Evolutionary conservation across 2,797 vertebrate genomes (phyloP).

Genomic region (Limosa lapponica): DNA sequence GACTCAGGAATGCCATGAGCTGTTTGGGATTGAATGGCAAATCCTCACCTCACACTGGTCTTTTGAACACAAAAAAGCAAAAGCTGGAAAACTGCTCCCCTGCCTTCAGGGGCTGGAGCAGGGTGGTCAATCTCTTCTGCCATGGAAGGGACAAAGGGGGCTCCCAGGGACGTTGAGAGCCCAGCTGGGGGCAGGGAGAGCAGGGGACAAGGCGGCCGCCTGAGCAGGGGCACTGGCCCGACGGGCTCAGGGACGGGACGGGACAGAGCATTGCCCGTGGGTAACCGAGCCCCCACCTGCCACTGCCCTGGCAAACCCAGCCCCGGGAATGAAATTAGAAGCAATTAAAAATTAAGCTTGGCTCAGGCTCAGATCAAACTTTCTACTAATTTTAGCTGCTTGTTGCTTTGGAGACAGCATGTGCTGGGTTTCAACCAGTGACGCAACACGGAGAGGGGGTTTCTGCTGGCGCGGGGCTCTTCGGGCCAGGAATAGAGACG

Average conservation of each 20-base stretch:
- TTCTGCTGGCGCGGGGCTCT: not conserved
- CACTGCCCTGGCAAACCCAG: not conserved
- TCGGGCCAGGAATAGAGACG: not conserved
- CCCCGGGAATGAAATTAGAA: constrained; percentile 23
- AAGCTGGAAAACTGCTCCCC: not conserved
- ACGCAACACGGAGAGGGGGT: not conserved
- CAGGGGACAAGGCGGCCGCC: rapidly evolving
- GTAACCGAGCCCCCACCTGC: not conserved
- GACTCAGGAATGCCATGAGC: not conserved
- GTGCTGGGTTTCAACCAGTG: not conserved
- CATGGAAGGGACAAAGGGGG: rapidly evolving
- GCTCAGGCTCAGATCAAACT: constrained; percentile 46
- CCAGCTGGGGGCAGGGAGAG: rapidly evolving
- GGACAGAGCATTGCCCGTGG: rapidly evolving
- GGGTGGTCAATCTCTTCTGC: not conserved
- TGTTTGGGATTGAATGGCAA: not conserved
- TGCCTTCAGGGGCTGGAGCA: not conserved
- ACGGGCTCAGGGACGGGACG: rapidly evolving
- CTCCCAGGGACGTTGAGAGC: not conserved
- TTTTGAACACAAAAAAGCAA: not conserved
- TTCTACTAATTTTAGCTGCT: constrained; percentile 54
- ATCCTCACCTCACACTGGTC: not conserved
- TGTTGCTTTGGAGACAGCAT: not conserved
- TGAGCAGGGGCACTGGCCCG: rapidly evolving
- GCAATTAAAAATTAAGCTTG: constrained; percentile 69